Base-by-base conservation (phyloP, 2,113 vertebrate genomes). In the Gobio gobio region DNA sequence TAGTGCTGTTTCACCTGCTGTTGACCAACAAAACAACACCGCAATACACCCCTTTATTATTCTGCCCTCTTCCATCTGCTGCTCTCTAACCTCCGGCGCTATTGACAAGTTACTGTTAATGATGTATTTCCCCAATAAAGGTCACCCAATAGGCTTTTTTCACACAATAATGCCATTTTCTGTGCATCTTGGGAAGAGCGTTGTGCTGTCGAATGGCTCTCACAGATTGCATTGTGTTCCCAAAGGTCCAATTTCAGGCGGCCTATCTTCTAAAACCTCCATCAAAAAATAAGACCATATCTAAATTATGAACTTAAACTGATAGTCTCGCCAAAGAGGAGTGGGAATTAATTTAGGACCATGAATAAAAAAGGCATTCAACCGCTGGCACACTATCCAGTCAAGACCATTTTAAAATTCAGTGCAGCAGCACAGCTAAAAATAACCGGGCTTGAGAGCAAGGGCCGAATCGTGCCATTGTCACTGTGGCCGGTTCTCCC, bases 1-100 rank as follows among this genome's bases (percentile, higher is more conserved):
- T 20, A 29, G 66, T n/a, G 64, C 22, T 22, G 0, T 72, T 81
- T 86, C 63, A 78, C 81, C 73, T 86, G 56, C 43, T 86, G 82
- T 68, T 72, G 51, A 43, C 61, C 59, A 84, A 66, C 79, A 24
- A 49, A 64, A 26, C 33, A 13, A 40, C 24, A 51, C 14, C 6
- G 18, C 5, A 22, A 51, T 5, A 58, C 29, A 78, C 33, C 54
- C 1, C 7, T 78, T 78, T 3, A 49, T 24, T 40, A 13, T 43
- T 64, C 26, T 14, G 16, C 7, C 59, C 12, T 63, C 77, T 45
- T n/a, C 24, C 49, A 12, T 4, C 20, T 1, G 20, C 10, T 4
- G 22, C 59, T 33, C 61, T 64, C 59, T 81, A 22, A 29, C 61
- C 49, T 82, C 56, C 5, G 56, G n/a, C 10, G 49, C 40, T 3